A percentile compares a stretch with the other conserved stretches of the same genome.
These are phyloP conservation scores for Austrofundulus limnaeus DNA, from an alignment of 2,113 vertebrate species.

Conservation along the genomic window DNA sequence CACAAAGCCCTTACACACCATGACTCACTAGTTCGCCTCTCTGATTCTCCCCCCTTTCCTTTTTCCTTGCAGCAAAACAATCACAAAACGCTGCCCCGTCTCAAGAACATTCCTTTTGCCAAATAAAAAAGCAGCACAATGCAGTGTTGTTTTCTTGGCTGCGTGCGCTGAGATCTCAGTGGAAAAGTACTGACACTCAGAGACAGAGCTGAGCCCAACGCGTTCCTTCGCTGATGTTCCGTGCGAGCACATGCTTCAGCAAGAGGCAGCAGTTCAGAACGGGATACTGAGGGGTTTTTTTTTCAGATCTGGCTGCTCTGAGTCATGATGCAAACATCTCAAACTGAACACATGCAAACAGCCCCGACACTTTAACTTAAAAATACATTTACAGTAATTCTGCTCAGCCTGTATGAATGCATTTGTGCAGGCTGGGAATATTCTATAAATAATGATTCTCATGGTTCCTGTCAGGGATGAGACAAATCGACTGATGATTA, in stretches of 20 bases:
- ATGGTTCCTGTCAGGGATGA: too few species aligned
- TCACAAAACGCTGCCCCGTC: slow-evolving; percentile 37
- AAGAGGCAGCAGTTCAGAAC: neutral
- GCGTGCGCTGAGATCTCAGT: slow-evolving; percentile 33
- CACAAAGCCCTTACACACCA: slow-evolving; percentile 37
- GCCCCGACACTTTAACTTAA: too few species aligned
- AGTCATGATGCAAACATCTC: slow-evolving; percentile 62
- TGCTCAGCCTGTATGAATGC: neutral
- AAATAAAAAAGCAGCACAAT: slow-evolving; percentile 25
- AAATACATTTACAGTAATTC: too few species aligned
- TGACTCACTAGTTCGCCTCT: slow-evolving; percentile 61
- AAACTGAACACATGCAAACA: slow-evolving; percentile 26
- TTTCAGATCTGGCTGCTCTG: slow-evolving; percentile 40
- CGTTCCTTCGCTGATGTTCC: neutral
- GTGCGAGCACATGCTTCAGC: slow-evolving; percentile 15
- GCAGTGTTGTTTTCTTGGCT: slow-evolving; percentile 41
- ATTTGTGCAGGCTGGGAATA: neutral
- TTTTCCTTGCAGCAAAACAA: slow-evolving; percentile 40
- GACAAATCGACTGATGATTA: too few species aligned
- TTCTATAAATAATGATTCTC: neutral
- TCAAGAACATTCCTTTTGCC: slow-evolving; percentile 41
- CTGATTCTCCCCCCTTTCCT: slow-evolving; percentile 12
- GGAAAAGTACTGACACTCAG: slow-evolving; percentile 58
- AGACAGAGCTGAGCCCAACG: slow-evolving; percentile 5
- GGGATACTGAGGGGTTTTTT: slow-evolving; percentile 10